A percentile compares a stretch with the other conserved stretches of the same genome.
Evolutionary conservation across 2,113 vertebrate species (phyloP).

Genomic region (Pantherophis guttatus): DNA sequence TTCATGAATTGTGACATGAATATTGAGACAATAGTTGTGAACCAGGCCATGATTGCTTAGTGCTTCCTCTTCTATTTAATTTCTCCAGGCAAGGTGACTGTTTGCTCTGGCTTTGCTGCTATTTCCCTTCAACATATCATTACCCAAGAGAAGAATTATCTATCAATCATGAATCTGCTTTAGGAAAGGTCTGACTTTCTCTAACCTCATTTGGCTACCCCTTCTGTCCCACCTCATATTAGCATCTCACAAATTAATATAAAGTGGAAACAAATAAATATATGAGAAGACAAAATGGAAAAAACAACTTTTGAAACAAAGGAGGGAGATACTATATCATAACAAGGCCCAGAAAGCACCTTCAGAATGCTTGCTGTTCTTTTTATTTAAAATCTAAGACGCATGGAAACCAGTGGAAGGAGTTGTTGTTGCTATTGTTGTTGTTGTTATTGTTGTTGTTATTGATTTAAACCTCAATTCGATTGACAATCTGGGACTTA

Average conservation of each 20-base stretch:
- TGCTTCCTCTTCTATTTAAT: background rate
- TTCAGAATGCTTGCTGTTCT: background rate
- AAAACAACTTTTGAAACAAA: background rate
- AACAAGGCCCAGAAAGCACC: background rate
- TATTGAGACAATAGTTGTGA: background rate
- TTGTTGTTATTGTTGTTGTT: too few relatives aligned
- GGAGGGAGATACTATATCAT: background rate
- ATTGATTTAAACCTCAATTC: too few relatives aligned
- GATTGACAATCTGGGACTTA: too few relatives aligned
- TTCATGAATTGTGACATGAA: background rate
- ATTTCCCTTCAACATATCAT: background rate
- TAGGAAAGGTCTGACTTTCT: background rate
- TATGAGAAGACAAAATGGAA: background rate
- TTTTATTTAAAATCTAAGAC: background rate
- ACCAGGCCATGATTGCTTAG: background rate
- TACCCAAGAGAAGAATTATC: background rate
- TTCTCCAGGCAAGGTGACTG: background rate
- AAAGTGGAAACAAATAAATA: background rate
- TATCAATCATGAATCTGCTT: background rate
- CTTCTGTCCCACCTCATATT: background rate
- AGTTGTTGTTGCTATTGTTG: too few relatives aligned
- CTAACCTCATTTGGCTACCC: background rate
- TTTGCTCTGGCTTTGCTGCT: background rate
- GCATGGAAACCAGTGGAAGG: background rate
- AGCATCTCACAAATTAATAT: background rate